Base-by-base conservation (phyloP, 2,888 invertebrate genomes). In the Amiota communis region DNA sequence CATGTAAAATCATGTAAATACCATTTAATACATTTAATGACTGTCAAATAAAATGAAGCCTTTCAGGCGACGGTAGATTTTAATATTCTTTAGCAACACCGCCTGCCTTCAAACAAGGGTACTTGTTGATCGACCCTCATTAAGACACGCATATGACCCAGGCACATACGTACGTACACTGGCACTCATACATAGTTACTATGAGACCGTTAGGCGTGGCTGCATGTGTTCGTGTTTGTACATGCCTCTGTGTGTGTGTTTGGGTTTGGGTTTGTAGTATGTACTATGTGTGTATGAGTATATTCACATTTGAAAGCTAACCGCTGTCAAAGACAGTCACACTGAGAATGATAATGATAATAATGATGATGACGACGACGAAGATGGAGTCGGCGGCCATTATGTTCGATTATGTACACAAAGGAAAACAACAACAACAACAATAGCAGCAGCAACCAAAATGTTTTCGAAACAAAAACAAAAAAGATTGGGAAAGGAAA, bases 271-370 rank as follows among this genome's bases (percentile, higher is more conserved):
- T 36, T 36, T 36, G 36, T 36, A 36, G 3, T 13, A n/a, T n/a
- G n/a, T n/a, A n/a, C n/a, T 46, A 47, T 64, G 47, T 47, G n/a
- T 64, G 15, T 15, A 48, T n/a, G 15, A 9, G 48, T 17, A 17
- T 17, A 51, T 36, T 36, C 36, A 36, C 36, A 36, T 6, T 36
- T 36, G 36, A 15, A 49, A 67, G 67, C 67, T 51, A 67, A 67
- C 49, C 67, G 67, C 67, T 67, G 67, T 51, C 67, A 67, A 67
- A 67, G 67, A 51, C 67, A 67, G 48, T 65, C 10, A 65, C 48
- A 65, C 48, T 11, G 17, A 36, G 8, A 6, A 36, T 36, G 36
- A 36, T 36, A 36, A 36, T 36, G 36, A 36, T 36, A 6, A 36
- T 6, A 6, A 36, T 6, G 36, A 36, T 6, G 36, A 36, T 6